Evolutionary conservation across 2,888 invertebrate genomes (phyloP).

Genomic region (Cheiracanthium punctorium): DNA sequence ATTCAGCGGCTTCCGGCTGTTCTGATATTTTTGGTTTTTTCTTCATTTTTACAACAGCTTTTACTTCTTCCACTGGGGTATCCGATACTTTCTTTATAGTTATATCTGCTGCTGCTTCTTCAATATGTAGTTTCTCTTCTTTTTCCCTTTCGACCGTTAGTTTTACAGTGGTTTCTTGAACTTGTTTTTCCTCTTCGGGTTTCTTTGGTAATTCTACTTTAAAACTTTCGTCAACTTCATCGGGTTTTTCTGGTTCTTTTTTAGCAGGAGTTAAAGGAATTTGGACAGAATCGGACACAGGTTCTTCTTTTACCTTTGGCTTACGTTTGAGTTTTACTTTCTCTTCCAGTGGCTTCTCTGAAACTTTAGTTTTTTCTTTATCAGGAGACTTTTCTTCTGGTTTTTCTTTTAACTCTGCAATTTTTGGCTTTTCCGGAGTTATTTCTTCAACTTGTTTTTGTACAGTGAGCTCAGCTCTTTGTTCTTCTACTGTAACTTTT

Average conservation of each 20-base stretch:
- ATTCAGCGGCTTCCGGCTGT: constrained; percentile 28
- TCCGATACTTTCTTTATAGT: constrained; percentile 35
- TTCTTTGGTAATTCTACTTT: constrained; percentile 42
- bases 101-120: constrained; percentile 46
- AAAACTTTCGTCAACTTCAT: constrained; percentile 45
- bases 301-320: constrained; percentile 38
- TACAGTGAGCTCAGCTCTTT: constrained; percentile 21
- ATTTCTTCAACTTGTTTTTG: constrained; percentile 30
- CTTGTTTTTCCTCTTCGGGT: constrained; percentile 40
- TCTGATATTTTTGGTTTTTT: constrained; percentile 38
- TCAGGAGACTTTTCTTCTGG: constrained; percentile 5
- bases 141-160: constrained; percentile 26
- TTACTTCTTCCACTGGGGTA: constrained; percentile 29
- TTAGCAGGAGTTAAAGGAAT: neutral
- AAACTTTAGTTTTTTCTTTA: constrained; percentile 27
- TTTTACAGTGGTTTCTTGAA: constrained; percentile 52
- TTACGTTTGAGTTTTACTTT: constrained; percentile 80
- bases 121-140: constrained; percentile 34
- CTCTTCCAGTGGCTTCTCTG: constrained; percentile 28
- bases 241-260: constrained; percentile 25
- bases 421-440: constrained; percentile 13
- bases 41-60: constrained; percentile 30
- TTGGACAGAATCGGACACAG: constrained; percentile 22
- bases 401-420: neutral
- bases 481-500: constrained; percentile 2